Conservation (phyloP, 2,888 invertebrate species). For the Prosapia bicincta region DNA sequence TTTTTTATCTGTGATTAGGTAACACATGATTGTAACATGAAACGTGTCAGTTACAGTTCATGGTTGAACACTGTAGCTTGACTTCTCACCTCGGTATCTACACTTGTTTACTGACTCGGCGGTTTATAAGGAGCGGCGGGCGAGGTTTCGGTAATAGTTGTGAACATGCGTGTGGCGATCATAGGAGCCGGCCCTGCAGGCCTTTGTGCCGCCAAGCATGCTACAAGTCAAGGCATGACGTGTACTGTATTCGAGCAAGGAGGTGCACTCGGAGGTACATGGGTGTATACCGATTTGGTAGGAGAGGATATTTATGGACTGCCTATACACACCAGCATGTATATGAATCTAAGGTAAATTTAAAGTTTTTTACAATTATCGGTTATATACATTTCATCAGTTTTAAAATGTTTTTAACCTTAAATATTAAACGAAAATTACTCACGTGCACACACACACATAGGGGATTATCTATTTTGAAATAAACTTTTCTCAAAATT, state of each 20-base stretch:
- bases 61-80: not conserved
- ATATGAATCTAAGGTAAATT: not conserved
- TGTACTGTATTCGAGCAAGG: not conserved
- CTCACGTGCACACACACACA: no score
- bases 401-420: no score
- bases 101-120: not conserved
- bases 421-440: no score
- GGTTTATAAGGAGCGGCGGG: not conserved
- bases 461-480: no score
- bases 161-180: not conserved
- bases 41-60: not conserved
- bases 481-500: no score
- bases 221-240: not conserved
- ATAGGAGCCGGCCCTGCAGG: not conserved
- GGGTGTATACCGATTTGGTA: not conserved
- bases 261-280: not conserved
- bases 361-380: no score
- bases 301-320: not conserved
- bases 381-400: no score
- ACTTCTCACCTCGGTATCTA: not conserved
- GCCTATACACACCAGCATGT: not conserved
- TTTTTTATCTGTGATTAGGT: no score
- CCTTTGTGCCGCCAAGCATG: not conserved
- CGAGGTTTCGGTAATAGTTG: not conserved
- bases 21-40: no score